These are phyloP conservation scores for Lasioglossum villosulum DNA, from an alignment of 2,888 invertebrate species.

Conservation along the genomic window DNA sequence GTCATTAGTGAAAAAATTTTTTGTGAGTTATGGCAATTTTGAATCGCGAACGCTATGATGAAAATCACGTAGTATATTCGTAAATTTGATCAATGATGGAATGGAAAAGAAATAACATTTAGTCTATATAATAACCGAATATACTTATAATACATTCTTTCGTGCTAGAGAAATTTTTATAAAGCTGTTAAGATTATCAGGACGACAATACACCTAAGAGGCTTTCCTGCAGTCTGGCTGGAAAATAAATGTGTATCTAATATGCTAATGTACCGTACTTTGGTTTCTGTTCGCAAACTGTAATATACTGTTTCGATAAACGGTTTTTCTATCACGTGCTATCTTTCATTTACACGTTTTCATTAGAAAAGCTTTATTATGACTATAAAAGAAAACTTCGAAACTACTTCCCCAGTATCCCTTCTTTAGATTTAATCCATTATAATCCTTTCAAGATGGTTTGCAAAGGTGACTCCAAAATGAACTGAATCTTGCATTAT, in stretches of 20 bases:
- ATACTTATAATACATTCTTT: constrained; percentile 6
- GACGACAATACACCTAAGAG: constrained; percentile 50
- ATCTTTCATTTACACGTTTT: constrained; percentile 62
- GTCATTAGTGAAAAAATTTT: constrained; percentile 28
- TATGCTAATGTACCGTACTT: constrained; percentile 61
- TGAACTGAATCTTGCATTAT: constrained; percentile 25
- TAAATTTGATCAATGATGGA: not conserved
- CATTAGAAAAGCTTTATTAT: constrained; percentile 37
- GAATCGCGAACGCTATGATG: not conserved
- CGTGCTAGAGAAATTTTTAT: constrained; percentile 40
- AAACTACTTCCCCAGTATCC: constrained; percentile 28
- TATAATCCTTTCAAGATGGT: constrained; percentile 27
- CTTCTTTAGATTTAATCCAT: constrained; percentile 22
- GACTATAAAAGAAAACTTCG: constrained; percentile 22
- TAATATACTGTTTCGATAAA: constrained; percentile 70
- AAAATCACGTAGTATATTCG: not conserved
- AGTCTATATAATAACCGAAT: constrained; percentile 13
- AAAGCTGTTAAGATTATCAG: constrained; percentile 24
- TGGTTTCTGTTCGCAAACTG: constrained; percentile 62
- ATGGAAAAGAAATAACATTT: not conserved
- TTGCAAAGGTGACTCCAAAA: constrained; percentile 41
- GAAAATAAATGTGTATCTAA: constrained; percentile 53
- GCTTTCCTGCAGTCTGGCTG: constrained; percentile 36
- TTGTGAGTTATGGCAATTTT: constrained; percentile 4
- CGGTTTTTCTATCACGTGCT: constrained; percentile 57